Conservation (phyloP, 2,113 vertebrate genomes). For the Hippopotamus amphibius region DNA sequence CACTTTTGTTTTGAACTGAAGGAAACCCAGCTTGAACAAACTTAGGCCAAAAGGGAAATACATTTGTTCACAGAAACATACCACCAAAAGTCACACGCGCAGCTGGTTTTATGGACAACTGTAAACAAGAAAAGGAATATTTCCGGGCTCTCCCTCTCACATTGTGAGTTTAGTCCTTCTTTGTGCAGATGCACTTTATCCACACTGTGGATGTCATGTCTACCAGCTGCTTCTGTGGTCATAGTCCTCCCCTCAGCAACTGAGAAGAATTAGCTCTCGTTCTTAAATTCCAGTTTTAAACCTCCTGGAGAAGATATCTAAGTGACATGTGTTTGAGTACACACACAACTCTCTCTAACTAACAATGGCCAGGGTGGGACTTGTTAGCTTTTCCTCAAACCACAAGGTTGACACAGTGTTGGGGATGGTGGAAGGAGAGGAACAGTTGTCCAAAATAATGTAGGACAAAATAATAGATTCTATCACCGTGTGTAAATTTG, state of each 20-base stretch:
- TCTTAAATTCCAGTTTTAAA: not conserved
- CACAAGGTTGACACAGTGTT: not conserved
- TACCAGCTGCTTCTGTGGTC: not conserved
- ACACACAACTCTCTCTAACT: not conserved
- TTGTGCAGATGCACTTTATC: not conserved
- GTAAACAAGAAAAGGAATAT: not conserved
- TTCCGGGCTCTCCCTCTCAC: not conserved
- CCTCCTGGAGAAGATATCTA: not conserved
- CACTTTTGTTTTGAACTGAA: conserved; percentile 45
- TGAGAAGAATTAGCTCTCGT: not conserved
- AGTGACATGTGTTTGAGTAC: not conserved
- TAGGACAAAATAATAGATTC: not conserved
- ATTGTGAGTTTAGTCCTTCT: not conserved
- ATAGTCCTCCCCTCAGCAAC: not conserved
- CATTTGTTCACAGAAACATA: not conserved
- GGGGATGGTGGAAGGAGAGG: not conserved
- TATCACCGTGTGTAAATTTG: not conserved
- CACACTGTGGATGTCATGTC: not conserved
- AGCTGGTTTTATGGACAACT: not conserved
- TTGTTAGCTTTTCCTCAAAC: not conserved
- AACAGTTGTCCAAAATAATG: fast-evolving
- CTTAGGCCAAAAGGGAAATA: not conserved
- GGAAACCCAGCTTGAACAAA: not conserved
- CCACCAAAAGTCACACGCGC: not conserved
- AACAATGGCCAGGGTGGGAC: not conserved